Base-by-base conservation (phyloP, 2,888 invertebrate genomes). In the Drosophila rubida region DNA sequence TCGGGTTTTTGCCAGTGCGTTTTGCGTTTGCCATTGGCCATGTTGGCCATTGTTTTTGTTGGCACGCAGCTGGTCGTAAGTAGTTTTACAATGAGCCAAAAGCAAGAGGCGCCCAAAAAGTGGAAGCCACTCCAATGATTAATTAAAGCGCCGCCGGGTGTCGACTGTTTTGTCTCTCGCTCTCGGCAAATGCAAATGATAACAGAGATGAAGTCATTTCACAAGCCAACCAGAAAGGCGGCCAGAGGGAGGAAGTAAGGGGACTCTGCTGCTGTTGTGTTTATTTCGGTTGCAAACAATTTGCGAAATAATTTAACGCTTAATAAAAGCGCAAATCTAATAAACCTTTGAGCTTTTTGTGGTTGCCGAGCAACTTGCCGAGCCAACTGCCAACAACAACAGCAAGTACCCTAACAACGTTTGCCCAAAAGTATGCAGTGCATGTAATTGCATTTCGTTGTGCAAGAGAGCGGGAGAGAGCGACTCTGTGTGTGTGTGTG, bases 281-380 rank as follows among this genome's bases (percentile, higher is more conserved):
- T 86, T 83, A 70, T 88, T 86, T 86, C 50, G 65, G 70, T 64
- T 80, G 71, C 71, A 80, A 80, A 88, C 84, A 86, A 83, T 88
- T 84, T 84, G 62, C 84, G 58, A 88, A 88, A 84, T 84, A 84
- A 84, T 84, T 84, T 84, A 84, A 84, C 84, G 84, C 84, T 84
- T 84, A 84, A 84, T 84, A 86, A 84, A 86, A 76, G 84, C 84
- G 62, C 75, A 84, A 84, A 84, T 84, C 84, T 88, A 84, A 84
- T 84, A 84, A 84, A 84, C 84, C 84, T 84, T 88, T 84, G 88
- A 88, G 82, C 86, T 85, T 79, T 81, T 85, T 81, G 88, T 58
- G 88, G 87, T 71, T 77, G 67, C 58, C 58, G 41, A 76, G 60
- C 62, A 78, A 69, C 69, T 75, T 37, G 66, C 63, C 54, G 22